phyloP scores from a whole-genome alignment of 2,888 invertebrate species.

The Caenorhabditis sp. region DNA sequence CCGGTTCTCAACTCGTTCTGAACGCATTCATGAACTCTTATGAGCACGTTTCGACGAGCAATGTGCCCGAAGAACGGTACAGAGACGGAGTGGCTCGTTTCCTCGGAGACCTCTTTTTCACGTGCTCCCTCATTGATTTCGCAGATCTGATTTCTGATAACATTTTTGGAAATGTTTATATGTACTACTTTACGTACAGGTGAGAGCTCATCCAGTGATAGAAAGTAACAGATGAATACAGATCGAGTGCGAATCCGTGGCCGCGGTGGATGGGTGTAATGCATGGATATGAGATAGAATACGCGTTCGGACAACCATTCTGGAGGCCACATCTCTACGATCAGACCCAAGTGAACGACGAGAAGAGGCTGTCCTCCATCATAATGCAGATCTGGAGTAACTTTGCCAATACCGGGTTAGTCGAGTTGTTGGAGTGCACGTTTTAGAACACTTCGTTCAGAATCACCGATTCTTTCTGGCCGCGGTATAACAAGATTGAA shows the following conservation, averaged over 20 bases:
- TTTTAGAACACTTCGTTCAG: constrained; percentile 53
- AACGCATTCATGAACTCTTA: constrained; percentile 78
- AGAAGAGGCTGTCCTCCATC: constrained; percentile 85
- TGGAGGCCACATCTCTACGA: constrained; percentile 89
- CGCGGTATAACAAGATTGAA: constrained; percentile 75
- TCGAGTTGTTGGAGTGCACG: too few species aligned
- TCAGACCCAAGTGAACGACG: constrained; percentile 80
- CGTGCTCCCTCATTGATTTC: constrained; percentile 86
- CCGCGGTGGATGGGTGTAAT: constrained; percentile 99
- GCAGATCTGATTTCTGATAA: constrained; percentile 76
- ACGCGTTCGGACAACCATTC: constrained; percentile 95
- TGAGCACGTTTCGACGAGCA: constrained; percentile 66
- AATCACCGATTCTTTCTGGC: constrained; percentile 71
- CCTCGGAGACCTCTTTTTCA: constrained; percentile 94
- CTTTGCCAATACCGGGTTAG: constrained; percentile 94
- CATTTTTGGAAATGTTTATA: constrained; percentile 74
- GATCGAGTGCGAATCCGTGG: constrained; percentile 87
- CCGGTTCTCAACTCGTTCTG: constrained; percentile 72
- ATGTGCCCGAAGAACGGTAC: constrained; percentile 54
- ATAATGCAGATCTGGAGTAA: constrained; percentile 94
- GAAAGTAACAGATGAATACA: too few species aligned
- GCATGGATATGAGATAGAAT: constrained; percentile 98
- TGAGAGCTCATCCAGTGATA: too few species aligned
- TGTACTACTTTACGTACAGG: constrained; percentile 79
- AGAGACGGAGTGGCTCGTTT: constrained; percentile 80